Percentiles rank a stretch among this genome's conserved stretches.
Evolutionary conservation across 2,888 invertebrate species (phyloP).

Genomic region (Lasioglossum vierecki): DNA sequence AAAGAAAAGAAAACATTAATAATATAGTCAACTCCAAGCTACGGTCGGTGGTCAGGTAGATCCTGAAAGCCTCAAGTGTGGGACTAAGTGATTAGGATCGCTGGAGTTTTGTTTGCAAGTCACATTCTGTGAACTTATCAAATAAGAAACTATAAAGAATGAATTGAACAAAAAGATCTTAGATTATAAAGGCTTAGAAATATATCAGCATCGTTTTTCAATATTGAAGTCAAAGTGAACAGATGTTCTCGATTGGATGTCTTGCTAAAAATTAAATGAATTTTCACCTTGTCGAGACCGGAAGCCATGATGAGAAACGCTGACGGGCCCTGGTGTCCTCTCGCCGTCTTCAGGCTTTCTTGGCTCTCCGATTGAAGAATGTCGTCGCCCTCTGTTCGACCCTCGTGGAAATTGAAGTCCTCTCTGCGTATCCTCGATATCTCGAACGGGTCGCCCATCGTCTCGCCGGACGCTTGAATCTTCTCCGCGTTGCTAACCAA

Average conservation of each 20-base stretch:
- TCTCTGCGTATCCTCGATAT: constrained; percentile 91
- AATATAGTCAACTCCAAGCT: background rate
- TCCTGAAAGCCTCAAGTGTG: background rate
- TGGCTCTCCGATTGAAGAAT: constrained; percentile 90
- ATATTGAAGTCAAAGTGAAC: no score
- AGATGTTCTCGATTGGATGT: no score
- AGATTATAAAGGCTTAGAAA: background rate
- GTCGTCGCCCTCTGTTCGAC: constrained; percentile 93
- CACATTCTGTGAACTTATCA: no score
- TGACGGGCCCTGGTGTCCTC: constrained; percentile 94
- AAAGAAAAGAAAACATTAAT: no score
- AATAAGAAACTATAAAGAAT: no score
- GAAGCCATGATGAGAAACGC: constrained; percentile 94
- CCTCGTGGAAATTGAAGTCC: constrained; percentile 88
- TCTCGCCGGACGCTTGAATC: constrained; percentile 89
- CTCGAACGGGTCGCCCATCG: constrained; percentile 93
- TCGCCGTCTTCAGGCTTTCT: constrained; percentile 88
- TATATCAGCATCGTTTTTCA: constrained; percentile 82
- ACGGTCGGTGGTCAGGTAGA: background rate
- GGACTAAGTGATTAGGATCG: background rate
- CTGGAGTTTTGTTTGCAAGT: background rate
- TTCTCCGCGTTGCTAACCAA: constrained; percentile 85
- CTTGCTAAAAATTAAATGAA: background rate
- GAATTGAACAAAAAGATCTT: background rate
- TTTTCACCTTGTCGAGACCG: constrained; percentile 89